phyloP scores from a whole-genome alignment of 2,113 vertebrate species.

The Meriones unguiculatus region DNA sequence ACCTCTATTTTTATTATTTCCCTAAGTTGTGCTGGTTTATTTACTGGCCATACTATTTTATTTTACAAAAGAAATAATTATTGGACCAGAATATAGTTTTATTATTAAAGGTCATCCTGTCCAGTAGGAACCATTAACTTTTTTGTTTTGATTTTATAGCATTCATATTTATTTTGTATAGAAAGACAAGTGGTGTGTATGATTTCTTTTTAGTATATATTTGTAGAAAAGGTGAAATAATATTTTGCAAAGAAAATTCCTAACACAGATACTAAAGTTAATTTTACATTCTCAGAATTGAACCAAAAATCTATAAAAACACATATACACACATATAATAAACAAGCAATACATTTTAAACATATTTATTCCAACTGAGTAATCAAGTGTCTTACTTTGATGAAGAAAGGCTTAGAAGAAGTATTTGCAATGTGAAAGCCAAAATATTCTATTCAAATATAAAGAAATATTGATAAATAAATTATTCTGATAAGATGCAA shows the following conservation, averaged over 20 bases:
- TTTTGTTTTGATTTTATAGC: not conserved
- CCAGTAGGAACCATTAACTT: not conserved
- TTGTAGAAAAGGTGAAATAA: not conserved
- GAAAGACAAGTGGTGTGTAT: not conserved
- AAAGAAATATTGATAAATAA: constrained; percentile 8
- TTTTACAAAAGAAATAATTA: not conserved
- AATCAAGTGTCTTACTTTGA: not conserved
- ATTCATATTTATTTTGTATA: not conserved
- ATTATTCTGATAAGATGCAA: not conserved
- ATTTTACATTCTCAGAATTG: not conserved
- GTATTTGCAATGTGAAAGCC: not conserved
- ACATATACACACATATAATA: not conserved
- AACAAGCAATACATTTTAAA: not conserved
- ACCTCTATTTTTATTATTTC: not conserved
- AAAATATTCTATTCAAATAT: not conserved
- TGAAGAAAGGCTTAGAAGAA: not conserved
- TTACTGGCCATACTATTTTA: not conserved
- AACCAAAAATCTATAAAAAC: not conserved
- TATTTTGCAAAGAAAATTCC: not conserved
- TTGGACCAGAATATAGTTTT: not conserved
- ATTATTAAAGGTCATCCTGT: not conserved
- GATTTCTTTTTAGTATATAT: not conserved
- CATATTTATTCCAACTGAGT: not conserved
- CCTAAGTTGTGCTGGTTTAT: not conserved
- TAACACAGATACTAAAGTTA: not conserved